phyloP scores from a whole-genome alignment of 2,797 vertebrate species.

The Sparidentex hasta region DNA sequence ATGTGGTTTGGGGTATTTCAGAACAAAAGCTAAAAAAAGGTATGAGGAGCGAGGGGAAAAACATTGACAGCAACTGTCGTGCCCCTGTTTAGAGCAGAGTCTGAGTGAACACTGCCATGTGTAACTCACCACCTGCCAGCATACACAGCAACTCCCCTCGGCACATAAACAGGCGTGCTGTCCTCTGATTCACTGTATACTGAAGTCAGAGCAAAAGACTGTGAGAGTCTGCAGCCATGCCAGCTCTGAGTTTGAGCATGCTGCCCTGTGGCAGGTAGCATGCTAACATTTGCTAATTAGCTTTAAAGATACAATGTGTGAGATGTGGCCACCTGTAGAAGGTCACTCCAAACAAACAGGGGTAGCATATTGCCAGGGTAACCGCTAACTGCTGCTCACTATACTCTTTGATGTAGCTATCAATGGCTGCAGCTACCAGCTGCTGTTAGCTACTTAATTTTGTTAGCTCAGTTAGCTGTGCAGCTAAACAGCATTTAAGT shows the following conservation, averaged over 20 bases:
- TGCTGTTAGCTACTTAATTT: too few relatives aligned
- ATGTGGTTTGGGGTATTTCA: conserved; percentile 68
- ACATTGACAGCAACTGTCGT: conserved; percentile 47
- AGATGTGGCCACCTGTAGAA: too few relatives aligned
- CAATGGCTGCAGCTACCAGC: too few relatives aligned
- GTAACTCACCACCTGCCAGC: conserved; percentile 50
- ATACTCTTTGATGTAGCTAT: too few relatives aligned
- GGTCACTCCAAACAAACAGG: too few relatives aligned
- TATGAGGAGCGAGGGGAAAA: conserved; percentile 55
- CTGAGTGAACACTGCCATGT: conserved; percentile 29
- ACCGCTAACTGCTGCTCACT: too few relatives aligned
- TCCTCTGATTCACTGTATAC: conserved; percentile 28
- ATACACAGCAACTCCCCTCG: conserved; percentile 28
- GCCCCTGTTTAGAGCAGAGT: conserved; percentile 48
- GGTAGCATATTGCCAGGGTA: too few relatives aligned
- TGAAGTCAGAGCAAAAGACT: conserved; percentile 7
- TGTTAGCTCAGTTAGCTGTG: too few relatives aligned
- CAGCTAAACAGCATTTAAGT: too few relatives aligned
- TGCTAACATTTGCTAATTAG: background rate
- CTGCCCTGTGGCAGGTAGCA: background rate
- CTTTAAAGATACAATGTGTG: background rate
- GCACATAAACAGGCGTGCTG: conserved; percentile 32
- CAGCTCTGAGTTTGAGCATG: background rate
- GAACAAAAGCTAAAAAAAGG: conserved; percentile 74
- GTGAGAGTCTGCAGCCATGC: background rate